A percentile compares a stretch with the other conserved stretches of the same genome.
Evolutionary conservation across 2,888 invertebrate species (phyloP).

Genomic region (Bombylius discolor): DNA sequence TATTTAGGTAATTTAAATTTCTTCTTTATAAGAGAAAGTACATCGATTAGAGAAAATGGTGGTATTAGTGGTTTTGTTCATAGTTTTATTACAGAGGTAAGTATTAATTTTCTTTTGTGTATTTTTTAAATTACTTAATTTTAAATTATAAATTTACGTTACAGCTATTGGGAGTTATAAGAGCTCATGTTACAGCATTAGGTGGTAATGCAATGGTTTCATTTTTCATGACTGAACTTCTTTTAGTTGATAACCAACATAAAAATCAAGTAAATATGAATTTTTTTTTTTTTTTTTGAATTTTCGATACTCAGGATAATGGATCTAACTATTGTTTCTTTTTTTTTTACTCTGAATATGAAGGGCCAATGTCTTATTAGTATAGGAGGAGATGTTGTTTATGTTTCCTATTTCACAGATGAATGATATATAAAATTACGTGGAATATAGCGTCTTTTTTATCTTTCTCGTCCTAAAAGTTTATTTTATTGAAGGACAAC

Average conservation of each 20-base stretch:
- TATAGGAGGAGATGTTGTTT: conserved; percentile 89
- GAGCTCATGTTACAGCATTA: conserved; percentile 83
- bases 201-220: conserved; percentile 94
- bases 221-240: conserved; percentile 84
- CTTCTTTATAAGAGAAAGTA: conserved; percentile 90
- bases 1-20: conserved; percentile 85
- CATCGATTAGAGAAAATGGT: conserved; percentile 79
- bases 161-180: conserved; percentile 70
- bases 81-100: conserved; percentile 77
- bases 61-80: conserved; percentile 91
- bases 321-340: background rate
- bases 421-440: conserved; percentile 34
- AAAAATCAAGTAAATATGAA: conserved; percentile 76
- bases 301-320: background rate
- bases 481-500: conserved; percentile 19
- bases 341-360: conserved; percentile 12
- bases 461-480: conserved; percentile 29
- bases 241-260: conserved; percentile 82
- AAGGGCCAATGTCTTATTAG: conserved; percentile 94
- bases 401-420: conserved; percentile 55
- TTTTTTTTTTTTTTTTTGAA: background rate
- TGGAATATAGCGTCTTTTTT: conserved; percentile 32
- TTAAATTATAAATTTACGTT: background rate
- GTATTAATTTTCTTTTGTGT: background rate
- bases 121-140: background rate